These are phyloP conservation scores for Polypedilum vanderplanki DNA, from an alignment of 1,140 invertebrate genomes.

Conservation along the genomic window DNA sequence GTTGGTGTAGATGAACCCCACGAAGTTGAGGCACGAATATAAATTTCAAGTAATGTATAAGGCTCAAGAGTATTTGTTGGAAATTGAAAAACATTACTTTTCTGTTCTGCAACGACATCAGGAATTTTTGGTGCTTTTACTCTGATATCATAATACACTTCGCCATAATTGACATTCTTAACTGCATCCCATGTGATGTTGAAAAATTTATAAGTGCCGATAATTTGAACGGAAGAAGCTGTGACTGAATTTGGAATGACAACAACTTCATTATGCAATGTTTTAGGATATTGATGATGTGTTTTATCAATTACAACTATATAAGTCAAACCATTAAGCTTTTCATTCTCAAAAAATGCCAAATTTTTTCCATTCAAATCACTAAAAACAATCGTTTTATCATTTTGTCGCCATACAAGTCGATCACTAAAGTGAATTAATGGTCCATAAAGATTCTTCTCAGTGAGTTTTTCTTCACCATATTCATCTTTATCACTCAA, in stretches of 20 bases:
- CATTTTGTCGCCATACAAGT: constrained; percentile 72
- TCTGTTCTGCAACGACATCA: constrained; percentile 37
- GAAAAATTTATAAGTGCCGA: constrained; percentile 66
- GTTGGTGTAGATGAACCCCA: constrained; percentile 68
- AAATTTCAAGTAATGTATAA: constrained; percentile 60
- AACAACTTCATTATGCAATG: constrained; percentile 45
- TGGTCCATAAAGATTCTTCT: constrained; percentile 52
- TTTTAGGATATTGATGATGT: constrained; percentile 52
- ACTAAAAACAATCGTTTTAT: constrained; percentile 67
- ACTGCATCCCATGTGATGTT: constrained; percentile 73
- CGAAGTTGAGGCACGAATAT: constrained; percentile 70
- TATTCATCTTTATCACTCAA: constrained; percentile 30
- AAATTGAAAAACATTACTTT: constrained; percentile 44
- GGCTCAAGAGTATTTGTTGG: constrained; percentile 50
- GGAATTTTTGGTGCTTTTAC: constrained; percentile 45
- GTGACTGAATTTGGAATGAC: constrained; percentile 65
- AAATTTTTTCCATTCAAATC: constrained; percentile 68
- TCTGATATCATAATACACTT: constrained; percentile 75
- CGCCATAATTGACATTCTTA: constrained; percentile 66
- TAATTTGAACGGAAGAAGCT: constrained; percentile 53
- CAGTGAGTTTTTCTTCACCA: constrained; percentile 42
- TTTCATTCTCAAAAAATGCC: constrained; percentile 58
- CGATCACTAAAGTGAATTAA: constrained; percentile 71
- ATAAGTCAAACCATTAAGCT: constrained; percentile 56
- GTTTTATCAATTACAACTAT: constrained; percentile 65